These are phyloP conservation scores for Serilophus lunatus DNA, from an alignment of 2,113 vertebrate species.

Conservation along the genomic window DNA sequence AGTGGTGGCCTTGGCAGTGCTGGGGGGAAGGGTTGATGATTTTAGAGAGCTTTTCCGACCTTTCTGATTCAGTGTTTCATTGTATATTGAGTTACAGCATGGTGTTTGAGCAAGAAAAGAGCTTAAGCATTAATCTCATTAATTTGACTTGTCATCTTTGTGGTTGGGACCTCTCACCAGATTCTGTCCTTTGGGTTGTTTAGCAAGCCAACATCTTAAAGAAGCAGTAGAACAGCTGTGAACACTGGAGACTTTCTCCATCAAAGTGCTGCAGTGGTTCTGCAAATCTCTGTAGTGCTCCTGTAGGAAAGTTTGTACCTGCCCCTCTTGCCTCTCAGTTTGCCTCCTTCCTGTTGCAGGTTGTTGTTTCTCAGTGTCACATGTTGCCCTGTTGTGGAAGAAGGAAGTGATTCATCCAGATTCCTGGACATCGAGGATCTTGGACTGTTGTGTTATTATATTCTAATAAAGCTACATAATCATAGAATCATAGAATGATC, in stretches of 20 bases:
- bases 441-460: background rate
- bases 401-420: background rate
- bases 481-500: background rate
- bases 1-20: background rate
- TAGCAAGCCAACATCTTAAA: background rate
- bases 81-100: background rate
- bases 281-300: background rate
- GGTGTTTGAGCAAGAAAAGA: background rate
- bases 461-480: background rate
- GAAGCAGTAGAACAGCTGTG: background rate
- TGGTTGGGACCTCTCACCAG: accelerated
- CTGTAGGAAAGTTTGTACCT: background rate
- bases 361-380: background rate
- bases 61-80: background rate
- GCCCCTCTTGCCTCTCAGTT: background rate
- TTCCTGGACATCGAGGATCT: background rate
- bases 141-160: background rate
- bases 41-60: background rate
- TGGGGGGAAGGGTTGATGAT: background rate
- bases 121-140: background rate
- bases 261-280: background rate
- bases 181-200: accelerated
- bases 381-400: background rate
- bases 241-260: background rate
- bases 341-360: accelerated